These are phyloP conservation scores for Tenthredo amoena DNA, from an alignment of 2,888 invertebrate species.

Conservation along the genomic window DNA sequence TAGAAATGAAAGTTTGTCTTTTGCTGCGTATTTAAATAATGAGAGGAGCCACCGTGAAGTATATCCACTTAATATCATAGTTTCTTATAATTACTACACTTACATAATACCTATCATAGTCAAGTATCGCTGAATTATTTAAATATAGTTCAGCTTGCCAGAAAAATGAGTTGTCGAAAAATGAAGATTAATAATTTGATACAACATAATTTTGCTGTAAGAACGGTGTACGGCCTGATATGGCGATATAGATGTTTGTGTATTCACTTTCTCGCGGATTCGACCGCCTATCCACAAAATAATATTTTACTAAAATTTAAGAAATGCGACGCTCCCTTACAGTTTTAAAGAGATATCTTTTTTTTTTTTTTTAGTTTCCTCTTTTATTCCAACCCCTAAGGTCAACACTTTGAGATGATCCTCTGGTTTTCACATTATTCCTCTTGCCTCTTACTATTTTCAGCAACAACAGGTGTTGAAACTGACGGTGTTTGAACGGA, in stretches of 20 bases:
- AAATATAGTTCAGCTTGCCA: neutral
- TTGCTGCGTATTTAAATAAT: conserved; percentile 16
- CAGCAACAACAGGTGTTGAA: conserved; percentile 50
- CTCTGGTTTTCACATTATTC: conserved; percentile 46
- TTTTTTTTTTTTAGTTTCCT: neutral
- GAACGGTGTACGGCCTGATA: conserved; percentile 23
- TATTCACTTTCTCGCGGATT: neutral
- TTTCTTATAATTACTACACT: conserved; percentile 21
- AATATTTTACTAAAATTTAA: conserved; percentile 7
- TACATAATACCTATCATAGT: conserved; percentile 10
- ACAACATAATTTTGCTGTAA: neutral
- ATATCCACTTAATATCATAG: conserved; percentile 28
- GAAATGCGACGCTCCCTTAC: neutral
- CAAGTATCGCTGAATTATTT: neutral
- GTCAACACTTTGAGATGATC: neutral
- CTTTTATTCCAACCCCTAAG: neutral
- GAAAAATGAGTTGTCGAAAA: conserved; percentile 2
- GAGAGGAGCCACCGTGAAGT: conserved; percentile 14
- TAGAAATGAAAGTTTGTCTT: conserved; percentile 12
- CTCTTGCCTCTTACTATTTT: conserved; percentile 54
- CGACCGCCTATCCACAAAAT: neutral
- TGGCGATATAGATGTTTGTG: conserved; percentile 22
- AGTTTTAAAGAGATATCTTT: neutral
- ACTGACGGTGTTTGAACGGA: conserved; percentile 53
- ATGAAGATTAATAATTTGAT: conserved; percentile 15